phyloP scores from a whole-genome alignment of 2,888 invertebrate species.

The Cataglyphis altisquamis region DNA sequence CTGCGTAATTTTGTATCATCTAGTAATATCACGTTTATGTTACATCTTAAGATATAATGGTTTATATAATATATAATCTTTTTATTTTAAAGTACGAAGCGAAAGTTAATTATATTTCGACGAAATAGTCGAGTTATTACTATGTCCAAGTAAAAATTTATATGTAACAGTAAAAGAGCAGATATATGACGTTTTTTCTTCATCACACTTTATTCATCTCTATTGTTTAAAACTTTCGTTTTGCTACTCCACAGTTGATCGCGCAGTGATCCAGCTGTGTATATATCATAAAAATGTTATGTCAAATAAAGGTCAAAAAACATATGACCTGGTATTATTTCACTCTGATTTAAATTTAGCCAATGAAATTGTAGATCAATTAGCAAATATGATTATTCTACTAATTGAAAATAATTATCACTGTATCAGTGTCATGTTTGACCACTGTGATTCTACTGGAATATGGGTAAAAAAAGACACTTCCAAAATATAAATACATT shows the following conservation, averaged over 20 bases:
- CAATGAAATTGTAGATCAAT: slow-evolving; percentile 67
- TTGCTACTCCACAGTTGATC: slow-evolving; percentile 61
- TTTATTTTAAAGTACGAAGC: slow-evolving; percentile 60
- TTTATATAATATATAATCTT: slow-evolving; percentile 57
- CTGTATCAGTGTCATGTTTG: slow-evolving; percentile 79
- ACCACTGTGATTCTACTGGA: slow-evolving; percentile 78
- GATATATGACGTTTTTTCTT: slow-evolving; percentile 16
- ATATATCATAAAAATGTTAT: slow-evolving; percentile 62
- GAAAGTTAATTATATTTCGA: slow-evolving; percentile 56
- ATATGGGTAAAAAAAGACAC: slow-evolving; percentile 66
- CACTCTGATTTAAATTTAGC: slow-evolving; percentile 62
- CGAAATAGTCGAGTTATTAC: slow-evolving; percentile 19
- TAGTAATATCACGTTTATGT: slow-evolving; percentile 47
- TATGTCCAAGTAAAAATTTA: slow-evolving; percentile 36
- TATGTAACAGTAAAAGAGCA: not conserved
- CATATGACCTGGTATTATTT: slow-evolving; percentile 71
- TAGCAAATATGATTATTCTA: slow-evolving; percentile 66
- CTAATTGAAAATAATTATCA: slow-evolving; percentile 74
- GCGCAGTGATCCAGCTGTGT: slow-evolving; percentile 62
- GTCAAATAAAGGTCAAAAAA: slow-evolving; percentile 52
- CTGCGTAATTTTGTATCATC: slow-evolving; percentile 50
- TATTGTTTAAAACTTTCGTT: slow-evolving; percentile 59
- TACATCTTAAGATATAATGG: slow-evolving; percentile 40
- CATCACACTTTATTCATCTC: slow-evolving; percentile 21
- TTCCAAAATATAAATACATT: slow-evolving; percentile 66